Evolutionary conservation across 1,140 invertebrate species (phyloP).

Genomic region (Heliconius congener): DNA sequence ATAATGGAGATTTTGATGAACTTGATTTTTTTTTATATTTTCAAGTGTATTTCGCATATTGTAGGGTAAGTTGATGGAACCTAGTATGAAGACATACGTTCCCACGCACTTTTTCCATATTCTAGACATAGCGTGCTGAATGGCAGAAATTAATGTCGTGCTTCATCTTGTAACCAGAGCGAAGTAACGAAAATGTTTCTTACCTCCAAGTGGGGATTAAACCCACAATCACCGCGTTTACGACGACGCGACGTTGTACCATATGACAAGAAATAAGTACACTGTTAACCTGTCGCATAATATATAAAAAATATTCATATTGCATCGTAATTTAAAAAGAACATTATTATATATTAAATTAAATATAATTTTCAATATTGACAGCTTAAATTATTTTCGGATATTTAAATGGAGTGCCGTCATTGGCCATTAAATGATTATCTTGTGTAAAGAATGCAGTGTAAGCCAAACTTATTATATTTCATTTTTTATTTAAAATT

Average conservation of each 20-base stretch:
- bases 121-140: no score
- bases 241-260: no score
- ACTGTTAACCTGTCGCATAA: neutral
- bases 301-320: neutral
- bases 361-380: neutral
- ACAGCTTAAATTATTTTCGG: neutral
- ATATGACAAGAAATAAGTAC: no score
- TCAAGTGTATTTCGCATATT: neutral
- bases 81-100: no score
- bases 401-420: neutral
- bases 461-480: neutral
- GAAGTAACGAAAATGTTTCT: no score
- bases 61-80: neutral
- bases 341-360: neutral
- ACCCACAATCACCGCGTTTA: no score
- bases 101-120: no score
- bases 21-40: neutral
- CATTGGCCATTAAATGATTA: conserved; percentile 1
- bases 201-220: no score
- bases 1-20: conserved; percentile 22
- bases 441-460: neutral
- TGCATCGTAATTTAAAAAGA: neutral
- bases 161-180: no score
- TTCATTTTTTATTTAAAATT: neutral
- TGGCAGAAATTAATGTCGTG: no score